Evolutionary conservation across 2,113 vertebrate genomes (phyloP), one percentile per base, ranked within the genome.

Genomic region (Microcebus griseorufus): DNA sequence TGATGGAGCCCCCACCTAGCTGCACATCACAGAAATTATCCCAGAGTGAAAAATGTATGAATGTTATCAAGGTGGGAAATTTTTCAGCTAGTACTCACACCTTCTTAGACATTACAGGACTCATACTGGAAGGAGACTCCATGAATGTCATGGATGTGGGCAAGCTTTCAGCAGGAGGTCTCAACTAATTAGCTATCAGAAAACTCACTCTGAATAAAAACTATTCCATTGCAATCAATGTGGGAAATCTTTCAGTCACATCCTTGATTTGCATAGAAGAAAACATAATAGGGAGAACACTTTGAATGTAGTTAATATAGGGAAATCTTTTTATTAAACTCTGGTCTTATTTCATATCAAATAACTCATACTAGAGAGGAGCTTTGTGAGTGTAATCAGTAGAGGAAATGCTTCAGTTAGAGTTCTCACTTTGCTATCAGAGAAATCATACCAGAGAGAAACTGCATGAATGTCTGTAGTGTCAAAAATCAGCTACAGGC

Each of bases 1-100:
- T 92, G 70, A 72, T 95, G 95, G 76, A 98, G 88, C 76, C 94
- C 79, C 29, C 96, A 62, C 73, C 90, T 98, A 37, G 65, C 69
- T 23, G 3, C 55, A 27, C 72, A 65, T 45, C 37, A 65, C 67
- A 45, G 69, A 91, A 37, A 25, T 16, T 25, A 37, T 45, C 17
- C 9, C 27, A 9, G 17, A 87, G 55, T 37, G 55, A 60, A 75
- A 45, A 64, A 83, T 72, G 6, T 27, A n/a, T 64, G n/a, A 70
- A 79, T 42, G 1, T 48, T 70, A 73, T 88, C n/a, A 32, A 4
- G 22, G 45, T 75, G 42, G 37, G 45, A 81, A 39, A 10, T 37
- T n/a, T 92, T 60, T 55, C 39, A 60, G 18, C 6, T 16, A 20
- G 51, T 14, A 17, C 27, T 39, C 48, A 34, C 22, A 55, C 23